Evolutionary conservation across 2,888 invertebrate genomes (phyloP).

Genomic region (Drosophila histrio): DNA sequence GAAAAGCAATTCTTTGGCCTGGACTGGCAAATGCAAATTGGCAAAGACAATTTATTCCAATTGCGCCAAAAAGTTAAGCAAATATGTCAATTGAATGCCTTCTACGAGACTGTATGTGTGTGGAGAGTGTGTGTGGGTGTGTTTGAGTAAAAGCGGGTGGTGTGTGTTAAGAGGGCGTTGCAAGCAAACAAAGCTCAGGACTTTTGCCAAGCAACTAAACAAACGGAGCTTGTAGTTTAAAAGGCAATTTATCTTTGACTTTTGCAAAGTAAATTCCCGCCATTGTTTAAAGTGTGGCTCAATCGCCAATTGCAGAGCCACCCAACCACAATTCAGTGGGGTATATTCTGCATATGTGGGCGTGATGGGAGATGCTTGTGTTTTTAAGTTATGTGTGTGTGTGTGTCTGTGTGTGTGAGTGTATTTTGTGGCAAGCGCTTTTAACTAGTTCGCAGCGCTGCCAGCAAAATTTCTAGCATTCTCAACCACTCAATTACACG

Average conservation of each 20-base stretch:
- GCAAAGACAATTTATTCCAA: slow-evolving; percentile 70
- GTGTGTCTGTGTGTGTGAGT: slow-evolving; percentile 21
- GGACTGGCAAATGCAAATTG: slow-evolving; percentile 65
- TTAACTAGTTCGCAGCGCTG: slow-evolving; percentile 64
- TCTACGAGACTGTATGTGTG: slow-evolving; percentile 7
- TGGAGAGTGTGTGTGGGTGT: slow-evolving; percentile 8
- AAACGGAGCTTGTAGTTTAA: slow-evolving; percentile 74
- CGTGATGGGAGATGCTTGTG: not conserved
- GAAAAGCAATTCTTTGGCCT: slow-evolving; percentile 19
- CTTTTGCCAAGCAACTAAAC: slow-evolving; percentile 61
- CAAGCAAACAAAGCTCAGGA: slow-evolving; percentile 68
- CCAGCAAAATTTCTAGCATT: slow-evolving; percentile 57
- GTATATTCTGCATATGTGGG: slow-evolving; percentile 18
- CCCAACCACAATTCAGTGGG: slow-evolving; percentile 1
- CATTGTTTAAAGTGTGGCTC: slow-evolving; percentile 70
- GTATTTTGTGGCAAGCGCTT: slow-evolving; percentile 54
- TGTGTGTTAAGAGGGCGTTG: slow-evolving; percentile 14
- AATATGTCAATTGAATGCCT: slow-evolving; percentile 50
- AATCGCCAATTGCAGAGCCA: slow-evolving; percentile 15
- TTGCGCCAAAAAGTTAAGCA: slow-evolving; percentile 63
- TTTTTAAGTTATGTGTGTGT: slow-evolving; percentile 5
- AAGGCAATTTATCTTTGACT: slow-evolving; percentile 78
- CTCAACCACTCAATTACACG: slow-evolving; percentile 72
- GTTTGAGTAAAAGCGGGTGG: not conserved
- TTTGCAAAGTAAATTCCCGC: slow-evolving; percentile 70